Evolutionary conservation across 2,113 vertebrate genomes (phyloP), one percentile per base, ranked within the genome.

Genomic region (Circaetus cinerascens): DNA sequence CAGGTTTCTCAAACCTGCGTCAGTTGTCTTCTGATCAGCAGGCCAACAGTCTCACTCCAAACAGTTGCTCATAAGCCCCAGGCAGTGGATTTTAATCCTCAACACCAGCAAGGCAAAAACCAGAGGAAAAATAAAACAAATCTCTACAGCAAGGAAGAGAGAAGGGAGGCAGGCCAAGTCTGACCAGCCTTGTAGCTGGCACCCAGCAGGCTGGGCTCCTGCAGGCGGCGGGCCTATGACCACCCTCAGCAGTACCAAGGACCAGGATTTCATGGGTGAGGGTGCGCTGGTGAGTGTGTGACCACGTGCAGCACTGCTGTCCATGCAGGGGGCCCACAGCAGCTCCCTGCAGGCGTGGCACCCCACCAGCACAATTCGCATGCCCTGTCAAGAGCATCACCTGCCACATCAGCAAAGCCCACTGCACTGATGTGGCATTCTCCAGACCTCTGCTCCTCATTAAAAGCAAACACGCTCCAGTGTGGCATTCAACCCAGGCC

Each of bases 321-420:
- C 3, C 41, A 4, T 0, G 1, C 43, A 57, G 60, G 15, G 53
- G 16, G 9, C 41, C 53, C 2, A 2, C n/a, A 25, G 53, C 45
- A 57, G 36, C 55, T 84, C 60, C 60, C 68, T 41, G 18, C 41
- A 72, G 53, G 46, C 32, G 18, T 8, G 3, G 15, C 20, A 30
- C 38, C 50, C n/a, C 50, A 56, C 23, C 48, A 80, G 45, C 36
- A 69, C 0, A 0, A 72, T 14, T 50, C 4, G 0, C 0, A 0
- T 30, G 38, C 30, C 19, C 51, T 56, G 45, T 38, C 72, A 45
- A 46, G 21, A 64, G 34, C 27, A 36, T 43, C 48, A 40, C 63
- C 88, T 71, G 56, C 63, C 55, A 30, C 55, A 66, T 19, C 60
- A 79, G 60, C 50, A 66, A 45, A 88, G 68, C 51, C 46, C 13